Evolutionary conservation across 37 sponge, comb jelly and placozoan genomes (phyloP), one percentile per base, ranked within the genome.

Genomic region (Cliona cf. orientalis): DNA sequence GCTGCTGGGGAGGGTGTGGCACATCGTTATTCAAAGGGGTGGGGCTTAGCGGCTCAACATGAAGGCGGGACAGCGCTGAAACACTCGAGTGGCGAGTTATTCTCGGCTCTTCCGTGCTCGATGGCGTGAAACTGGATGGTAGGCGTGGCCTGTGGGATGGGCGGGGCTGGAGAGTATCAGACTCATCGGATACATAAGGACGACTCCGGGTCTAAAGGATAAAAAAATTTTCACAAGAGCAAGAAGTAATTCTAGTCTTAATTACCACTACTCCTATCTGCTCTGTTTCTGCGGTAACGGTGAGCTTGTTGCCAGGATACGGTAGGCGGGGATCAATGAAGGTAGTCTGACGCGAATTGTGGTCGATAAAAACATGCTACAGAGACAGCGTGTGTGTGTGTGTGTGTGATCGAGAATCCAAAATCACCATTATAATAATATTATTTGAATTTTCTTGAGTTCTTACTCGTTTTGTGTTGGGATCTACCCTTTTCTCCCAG

Each of bases 241-340:
- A 71, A 23, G 3, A 74, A 12, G 56, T 33, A 5, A 61, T 12
- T 61, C 6, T 61, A 12, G 3, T 23, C 1, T 39, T 22, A 57
- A 70, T 80, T 55, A 80, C 81, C 32, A 56, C 61, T 1, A 80
- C 60, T 39, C 71, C 71, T 2, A 6, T 42, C 26, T 41, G 23
- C 32, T 39, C 3, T 0, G 60, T 14, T 21, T n/a, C 6, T 1
- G 35, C 22, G 21, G 1, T 17, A 1, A 41, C 6, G 31, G 6
- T 57, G 28, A 89, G 84, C 5, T 83, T 36, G 41, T 87, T 82
- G 37, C 92, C 92, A 34, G 84, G 88, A 66, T 78, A 91, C 22
- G 95, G 95, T 0, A 94, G 81, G 9, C 95, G 87, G 0, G 95
- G 95, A 43, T 94, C 95, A 66, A 94, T 90, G 74, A 63, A 94